Percentiles rank a stretch among this genome's conserved stretches.
Conservation (phyloP, 2,797 vertebrate genomes). For the Gallirallus australis region DNA sequence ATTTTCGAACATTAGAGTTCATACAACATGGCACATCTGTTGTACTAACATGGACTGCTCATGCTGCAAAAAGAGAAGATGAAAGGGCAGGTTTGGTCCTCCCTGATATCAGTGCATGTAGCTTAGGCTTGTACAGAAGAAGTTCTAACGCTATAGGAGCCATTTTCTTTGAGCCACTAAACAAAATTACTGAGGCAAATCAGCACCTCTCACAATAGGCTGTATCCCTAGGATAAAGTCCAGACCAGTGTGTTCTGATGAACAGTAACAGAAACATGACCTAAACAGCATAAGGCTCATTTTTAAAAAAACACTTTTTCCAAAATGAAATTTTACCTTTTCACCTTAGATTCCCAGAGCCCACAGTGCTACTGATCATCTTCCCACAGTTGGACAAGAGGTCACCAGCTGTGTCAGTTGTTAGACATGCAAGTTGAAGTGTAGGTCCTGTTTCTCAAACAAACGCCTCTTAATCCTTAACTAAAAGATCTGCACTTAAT, state of each 20-base stretch:
- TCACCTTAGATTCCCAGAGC: background rate
- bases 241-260: background rate
- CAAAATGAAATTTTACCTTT: background rate
- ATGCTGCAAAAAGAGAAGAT: background rate
- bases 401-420: background rate
- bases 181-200: background rate
- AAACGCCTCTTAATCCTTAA: background rate
- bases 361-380: background rate
- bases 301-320: background rate
- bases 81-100: background rate
- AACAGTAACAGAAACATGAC: background rate
- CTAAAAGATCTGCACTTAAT: background rate
- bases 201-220: background rate
- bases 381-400: background rate
- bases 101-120: rapidly evolving
- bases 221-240: background rate
- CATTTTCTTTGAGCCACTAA: background rate
- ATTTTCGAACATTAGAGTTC: background rate
- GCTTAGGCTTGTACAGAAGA: background rate
- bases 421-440: background rate
- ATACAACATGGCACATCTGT: background rate
- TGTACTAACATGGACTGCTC: rapidly evolving
- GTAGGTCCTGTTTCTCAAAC: background rate
- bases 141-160: background rate
- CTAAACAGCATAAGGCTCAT: background rate